phyloP scores from a whole-genome alignment of 2,113 vertebrate species.

The Aleadryas rufinucha region DNA sequence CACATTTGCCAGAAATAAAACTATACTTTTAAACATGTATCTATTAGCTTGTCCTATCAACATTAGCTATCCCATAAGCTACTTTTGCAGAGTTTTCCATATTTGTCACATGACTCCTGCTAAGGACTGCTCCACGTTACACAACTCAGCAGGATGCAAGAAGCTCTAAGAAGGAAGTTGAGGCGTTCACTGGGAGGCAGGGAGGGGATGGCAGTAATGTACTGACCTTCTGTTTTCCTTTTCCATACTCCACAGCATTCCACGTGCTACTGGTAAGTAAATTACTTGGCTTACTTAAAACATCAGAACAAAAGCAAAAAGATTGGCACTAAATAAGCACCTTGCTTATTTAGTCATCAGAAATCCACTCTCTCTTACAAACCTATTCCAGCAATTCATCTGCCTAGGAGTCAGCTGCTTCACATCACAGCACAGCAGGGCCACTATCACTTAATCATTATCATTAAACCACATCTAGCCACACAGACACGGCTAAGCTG shows the following conservation, averaged over 20 bases:
- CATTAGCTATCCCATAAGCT: not conserved
- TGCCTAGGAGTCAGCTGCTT: slow-evolving; percentile 31
- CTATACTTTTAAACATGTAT: not conserved
- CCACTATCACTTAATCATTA: slow-evolving; percentile 48
- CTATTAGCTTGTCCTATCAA: not conserved
- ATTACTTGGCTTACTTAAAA: slow-evolving; percentile 45
- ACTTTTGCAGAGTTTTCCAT: not conserved
- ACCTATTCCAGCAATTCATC: not conserved
- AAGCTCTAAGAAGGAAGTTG: not conserved
- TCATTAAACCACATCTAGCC: slow-evolving; percentile 41
- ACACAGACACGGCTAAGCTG: not conserved
- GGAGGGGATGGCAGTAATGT: not conserved
- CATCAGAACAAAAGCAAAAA: slow-evolving; percentile 51
- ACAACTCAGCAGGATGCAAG: not conserved
- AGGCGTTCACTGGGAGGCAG: not conserved
- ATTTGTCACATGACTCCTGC: not conserved
- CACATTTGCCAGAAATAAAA: not conserved
- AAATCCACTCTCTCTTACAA: slow-evolving; percentile 35
- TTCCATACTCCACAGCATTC: not conserved
- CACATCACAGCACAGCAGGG: slow-evolving; percentile 32
- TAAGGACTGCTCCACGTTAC: not conserved
- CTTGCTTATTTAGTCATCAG: slow-evolving; percentile 42
- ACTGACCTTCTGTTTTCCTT: not conserved
- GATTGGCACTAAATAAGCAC: not conserved
- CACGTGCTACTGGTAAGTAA: slow-evolving; percentile 29